phyloP scores from a whole-genome alignment of 2,113 vertebrate genomes.

The Otus sunia region DNA sequence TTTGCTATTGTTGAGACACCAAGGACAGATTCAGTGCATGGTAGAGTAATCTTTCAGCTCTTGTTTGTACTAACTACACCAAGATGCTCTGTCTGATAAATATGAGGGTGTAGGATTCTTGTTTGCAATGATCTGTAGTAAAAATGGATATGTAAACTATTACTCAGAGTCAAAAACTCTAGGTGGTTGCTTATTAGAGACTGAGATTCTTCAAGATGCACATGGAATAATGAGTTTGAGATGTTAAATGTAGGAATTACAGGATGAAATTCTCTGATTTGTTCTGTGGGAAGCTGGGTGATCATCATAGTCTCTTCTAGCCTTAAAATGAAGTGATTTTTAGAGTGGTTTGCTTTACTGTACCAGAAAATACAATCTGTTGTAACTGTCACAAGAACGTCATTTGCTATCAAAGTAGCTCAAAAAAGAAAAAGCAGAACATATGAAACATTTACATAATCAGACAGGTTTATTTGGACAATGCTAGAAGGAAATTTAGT shows the following conservation, averaged over 20 bases:
- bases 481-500: not conserved
- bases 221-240: not conserved
- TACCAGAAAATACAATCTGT: slow-evolving; percentile 35
- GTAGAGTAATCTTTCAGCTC: not conserved
- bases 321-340: not conserved
- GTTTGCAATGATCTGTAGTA: not conserved
- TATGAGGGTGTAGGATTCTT: not conserved
- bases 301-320: not conserved
- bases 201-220: not conserved
- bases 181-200: not conserved
- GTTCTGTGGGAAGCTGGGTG: not conserved
- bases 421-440: not conserved
- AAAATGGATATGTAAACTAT: not conserved
- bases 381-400: not conserved
- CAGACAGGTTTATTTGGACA: slow-evolving; percentile 5
- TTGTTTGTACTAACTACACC: not conserved
- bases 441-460: not conserved
- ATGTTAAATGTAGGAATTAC: not conserved
- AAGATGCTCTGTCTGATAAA: not conserved
- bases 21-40: not conserved
- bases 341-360: not conserved
- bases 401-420: not conserved
- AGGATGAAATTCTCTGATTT: not conserved
- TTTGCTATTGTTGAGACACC: not conserved
- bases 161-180: not conserved